Percentiles rank a stretch among this genome's conserved stretches.
These are phyloP conservation scores for Drosophila setifemur DNA, from an alignment of 1,140 invertebrate species.

Conservation along the genomic window DNA sequence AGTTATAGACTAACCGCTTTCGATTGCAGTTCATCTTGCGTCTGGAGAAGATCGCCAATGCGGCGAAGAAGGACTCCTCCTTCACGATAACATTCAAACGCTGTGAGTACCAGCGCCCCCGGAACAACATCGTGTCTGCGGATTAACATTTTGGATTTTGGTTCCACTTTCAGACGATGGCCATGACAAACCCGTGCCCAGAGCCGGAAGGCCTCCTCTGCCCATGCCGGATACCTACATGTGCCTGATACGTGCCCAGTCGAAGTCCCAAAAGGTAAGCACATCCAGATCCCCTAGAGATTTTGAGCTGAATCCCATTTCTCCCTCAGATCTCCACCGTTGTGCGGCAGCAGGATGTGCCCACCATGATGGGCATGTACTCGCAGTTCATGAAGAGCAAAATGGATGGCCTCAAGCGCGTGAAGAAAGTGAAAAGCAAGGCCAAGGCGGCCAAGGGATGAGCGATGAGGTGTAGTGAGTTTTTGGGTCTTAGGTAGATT, in stretches of 20 bases:
- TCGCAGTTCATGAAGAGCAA: conserved; percentile 91
- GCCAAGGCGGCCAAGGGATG: conserved; percentile 85
- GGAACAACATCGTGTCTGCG: background rate
- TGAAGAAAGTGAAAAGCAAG: conserved; percentile 90
- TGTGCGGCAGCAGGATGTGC: conserved; percentile 91
- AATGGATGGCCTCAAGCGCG: conserved; percentile 92
- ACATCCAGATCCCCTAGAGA: fast-evolving
- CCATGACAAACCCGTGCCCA: conserved; percentile 87
- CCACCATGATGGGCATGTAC: conserved; percentile 92
- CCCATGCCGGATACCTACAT: conserved; percentile 87
- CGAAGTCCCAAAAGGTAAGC: conserved; percentile 87
- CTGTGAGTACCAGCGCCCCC: conserved; percentile 84
- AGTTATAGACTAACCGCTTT: conserved; percentile 51
- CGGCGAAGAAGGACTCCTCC: conserved; percentile 85
- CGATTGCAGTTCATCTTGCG: conserved; percentile 86
- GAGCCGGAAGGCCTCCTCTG: conserved; percentile 83
- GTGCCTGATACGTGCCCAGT: conserved; percentile 88
- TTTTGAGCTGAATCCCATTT: background rate
- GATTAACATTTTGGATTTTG: background rate
- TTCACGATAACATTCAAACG: conserved; percentile 88
- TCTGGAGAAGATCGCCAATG: conserved; percentile 86
- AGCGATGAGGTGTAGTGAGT: background rate
- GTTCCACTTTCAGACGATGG: conserved; percentile 89
- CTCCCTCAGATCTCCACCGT: conserved; percentile 86
- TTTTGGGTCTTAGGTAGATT: conserved; percentile 42